Evolutionary conservation across 2,113 vertebrate genomes (phyloP), one percentile per base, ranked within the genome.

Genomic region (Pachyramphus minor): DNA sequence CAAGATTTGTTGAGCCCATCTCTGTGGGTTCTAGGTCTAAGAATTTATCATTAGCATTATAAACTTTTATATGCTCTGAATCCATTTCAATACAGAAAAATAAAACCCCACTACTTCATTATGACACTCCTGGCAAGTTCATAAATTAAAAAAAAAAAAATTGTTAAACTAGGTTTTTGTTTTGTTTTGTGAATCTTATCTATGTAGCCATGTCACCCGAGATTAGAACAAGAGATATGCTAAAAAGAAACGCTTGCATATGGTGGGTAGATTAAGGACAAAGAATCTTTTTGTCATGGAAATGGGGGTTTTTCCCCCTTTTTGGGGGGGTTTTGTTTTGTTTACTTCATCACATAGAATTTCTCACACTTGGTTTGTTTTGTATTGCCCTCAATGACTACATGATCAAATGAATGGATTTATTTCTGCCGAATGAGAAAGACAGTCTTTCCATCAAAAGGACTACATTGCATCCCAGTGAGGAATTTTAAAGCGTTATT

Each of bases 321-420:
- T 94, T 96, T 94, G 90, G 80, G 89, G 95, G 93, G 90, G 87
- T 90, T 97, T 97, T 97, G 98, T 98, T 98, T 98, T 99, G 98
- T 99, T 99, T 99, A 98, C 98, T 98, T 98, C 98, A 98, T 98
- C 98, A 99, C 99, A 98, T 98, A 98, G 98, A 99, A 98, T 99
- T 98, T 99, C 98, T 98, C 98, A 99, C 99, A 99, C 98, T 99
- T 98, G 98, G 99, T 98, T 99, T 99, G 98, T 99, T 99, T 98
- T 98, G 98, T 99, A 98, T 99, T 96, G 97, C 98, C 95, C 98
- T 98, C 98, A 98, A 98, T 98, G 98, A 99, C 98, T 98, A 98
- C 98, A 98, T 97, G 98, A 98, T 98, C 98, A 98, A 98, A 98
- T 98, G 98, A 99, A 98, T 99, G 98, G 98, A 98, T 98, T 98